Evolutionary conservation across 2,113 vertebrate genomes (phyloP), one percentile per base, ranked within the genome.

Genomic region (Forbesichthys agassizii): DNA sequence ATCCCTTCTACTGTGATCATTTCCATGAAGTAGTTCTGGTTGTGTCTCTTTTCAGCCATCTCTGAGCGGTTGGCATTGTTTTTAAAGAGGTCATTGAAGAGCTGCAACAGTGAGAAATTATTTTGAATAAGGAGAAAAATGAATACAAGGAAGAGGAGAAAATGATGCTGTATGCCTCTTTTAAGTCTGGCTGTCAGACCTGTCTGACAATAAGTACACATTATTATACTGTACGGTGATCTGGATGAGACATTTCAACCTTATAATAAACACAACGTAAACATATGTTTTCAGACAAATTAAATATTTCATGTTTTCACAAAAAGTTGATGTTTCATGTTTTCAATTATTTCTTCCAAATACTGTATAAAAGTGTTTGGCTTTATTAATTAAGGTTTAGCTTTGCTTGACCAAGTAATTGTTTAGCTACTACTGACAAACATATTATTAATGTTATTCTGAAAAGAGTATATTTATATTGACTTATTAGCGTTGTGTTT

Each of bases 1-100:
- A 97, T 89, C 48, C 97, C 97, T 70, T 98, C 96, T 18, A 99
- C 89, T 1, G 91, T 93, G 87, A 97, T 94, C 93, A 97, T 91
- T 74, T 99, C 94, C 95, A 99, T 93, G 89, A 99, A 99, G 81
- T 96, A 99, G 86, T 98, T 99, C 85, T 96, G 96, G 83, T 97
- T 98, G 84, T 97, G 94, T 68, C 91, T 93, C 75, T 96, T 95
- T 83, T 99, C 97, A 20, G 88, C 85, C 68, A 90, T 90, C 71
- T 99, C 96, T 48, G 96, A 95, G 0, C 97, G 94, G 84, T 96
- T 97, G 74, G 96, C 96, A 33, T 98, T 99, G 81, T 99, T 98
- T 88, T 96, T 98, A 89, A 93, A 99, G 11, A 98, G 83, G 49
- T 98, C 96, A 71, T 94, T 99, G 85, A 96, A 98, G 77, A 99